Evolutionary conservation across 2,888 invertebrate species (phyloP).

Genomic region (Barypeithes pellucidus): DNA sequence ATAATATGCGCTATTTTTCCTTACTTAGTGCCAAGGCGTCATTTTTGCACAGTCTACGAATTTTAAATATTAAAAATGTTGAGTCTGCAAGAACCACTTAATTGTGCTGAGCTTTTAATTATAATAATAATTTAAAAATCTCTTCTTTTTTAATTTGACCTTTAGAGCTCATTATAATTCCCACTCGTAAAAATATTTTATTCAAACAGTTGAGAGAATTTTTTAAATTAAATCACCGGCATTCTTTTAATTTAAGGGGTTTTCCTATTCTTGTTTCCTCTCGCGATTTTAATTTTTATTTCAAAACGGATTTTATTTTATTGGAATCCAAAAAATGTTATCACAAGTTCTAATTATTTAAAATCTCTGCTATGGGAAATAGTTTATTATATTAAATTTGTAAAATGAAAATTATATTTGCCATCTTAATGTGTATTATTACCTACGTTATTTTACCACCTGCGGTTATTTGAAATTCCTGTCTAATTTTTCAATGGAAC

Average conservation of each 20-base stretch:
- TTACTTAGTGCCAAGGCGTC: no score
- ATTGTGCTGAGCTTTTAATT: neutral
- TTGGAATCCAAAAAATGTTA: no score
- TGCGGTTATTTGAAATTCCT: no score
- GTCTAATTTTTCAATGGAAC: no score
- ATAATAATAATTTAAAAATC: neutral
- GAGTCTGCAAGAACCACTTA: neutral
- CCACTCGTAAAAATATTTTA: neutral
- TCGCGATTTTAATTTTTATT: no score
- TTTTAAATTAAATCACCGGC: neutral
- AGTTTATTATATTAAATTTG: no score
- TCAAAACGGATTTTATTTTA: neutral
- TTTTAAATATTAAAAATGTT: neutral
- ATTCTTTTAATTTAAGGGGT: neutral
- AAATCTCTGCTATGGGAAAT: no score
- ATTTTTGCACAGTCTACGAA: neutral
- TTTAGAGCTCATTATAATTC: neutral
- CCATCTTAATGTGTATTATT: no score
- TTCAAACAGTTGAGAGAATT: neutral
- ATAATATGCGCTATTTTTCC: no score
- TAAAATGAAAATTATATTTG: no score
- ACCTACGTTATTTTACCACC: no score
- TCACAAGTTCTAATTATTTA: no score
- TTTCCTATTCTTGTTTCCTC: neutral
- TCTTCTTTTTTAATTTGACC: neutral